Conservation (phyloP, 1,140 invertebrate species). For the Myzus persicae region DNA sequence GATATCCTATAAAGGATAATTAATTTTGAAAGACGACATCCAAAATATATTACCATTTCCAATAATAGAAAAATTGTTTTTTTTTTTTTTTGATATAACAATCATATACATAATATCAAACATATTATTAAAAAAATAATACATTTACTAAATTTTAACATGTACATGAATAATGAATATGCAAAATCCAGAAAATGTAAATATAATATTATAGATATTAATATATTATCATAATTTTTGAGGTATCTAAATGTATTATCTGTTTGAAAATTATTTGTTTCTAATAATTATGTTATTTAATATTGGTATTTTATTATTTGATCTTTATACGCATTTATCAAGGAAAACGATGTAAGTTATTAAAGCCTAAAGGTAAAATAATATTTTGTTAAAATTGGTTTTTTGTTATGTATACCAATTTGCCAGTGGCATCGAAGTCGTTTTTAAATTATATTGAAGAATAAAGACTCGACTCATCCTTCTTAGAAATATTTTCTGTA, state of each 20-base stretch:
- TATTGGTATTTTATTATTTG: background rate
- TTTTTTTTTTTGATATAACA: background rate
- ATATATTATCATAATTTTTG: background rate
- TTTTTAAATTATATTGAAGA: conserved; percentile 6
- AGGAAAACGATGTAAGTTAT: background rate
- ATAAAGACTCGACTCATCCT: background rate
- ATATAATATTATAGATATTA: too few relatives aligned
- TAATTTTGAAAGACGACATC: background rate
- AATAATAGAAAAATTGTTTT: background rate
- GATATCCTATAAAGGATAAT: background rate
- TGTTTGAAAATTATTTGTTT: background rate
- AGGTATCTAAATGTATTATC: background rate
- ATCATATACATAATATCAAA: too few relatives aligned
- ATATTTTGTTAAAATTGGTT: background rate
- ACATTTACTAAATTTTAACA: background rate
- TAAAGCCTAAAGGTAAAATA: conserved; percentile 4
- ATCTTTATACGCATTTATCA: background rate
- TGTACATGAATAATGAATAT: background rate
- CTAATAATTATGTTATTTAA: background rate
- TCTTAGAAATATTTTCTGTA: background rate
- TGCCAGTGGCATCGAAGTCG: background rate
- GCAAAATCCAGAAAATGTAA: background rate
- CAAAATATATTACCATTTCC: background rate
- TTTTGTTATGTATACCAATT: background rate
- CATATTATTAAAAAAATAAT: background rate